Percentiles rank a stretch among this genome's conserved stretches.
phyloP scores from a whole-genome alignment of 2,888 invertebrate species.

The Ophion costatus region DNA sequence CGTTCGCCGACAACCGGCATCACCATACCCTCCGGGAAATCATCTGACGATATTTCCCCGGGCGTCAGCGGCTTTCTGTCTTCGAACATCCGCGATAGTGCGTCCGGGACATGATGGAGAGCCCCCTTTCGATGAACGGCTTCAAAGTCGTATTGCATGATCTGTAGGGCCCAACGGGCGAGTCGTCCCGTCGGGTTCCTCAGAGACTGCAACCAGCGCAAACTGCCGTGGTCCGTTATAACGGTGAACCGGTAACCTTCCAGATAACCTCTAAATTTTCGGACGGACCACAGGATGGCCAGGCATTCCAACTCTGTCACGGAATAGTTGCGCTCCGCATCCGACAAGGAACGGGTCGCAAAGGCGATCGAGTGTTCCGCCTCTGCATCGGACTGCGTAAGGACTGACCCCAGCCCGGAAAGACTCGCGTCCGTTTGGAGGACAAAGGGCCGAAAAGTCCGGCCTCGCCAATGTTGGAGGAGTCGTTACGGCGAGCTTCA shows the following conservation, averaged over 20 bases:
- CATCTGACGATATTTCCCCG: neutral
- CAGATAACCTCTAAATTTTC: no score
- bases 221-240: slow-evolving; percentile 70
- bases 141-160: slow-evolving; percentile 50
- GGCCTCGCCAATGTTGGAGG: slow-evolving; percentile 29
- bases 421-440: slow-evolving; percentile 68
- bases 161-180: slow-evolving; percentile 57
- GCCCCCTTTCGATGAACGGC: slow-evolving; percentile 22
- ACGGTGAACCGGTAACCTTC: slow-evolving; percentile 49
- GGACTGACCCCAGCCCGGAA: slow-evolving; percentile 54
- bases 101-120: slow-evolving; percentile 53
- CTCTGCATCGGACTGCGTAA: slow-evolving; percentile 45
- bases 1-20: neutral
- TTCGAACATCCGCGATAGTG: slow-evolving; percentile 62
- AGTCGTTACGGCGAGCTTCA: neutral
- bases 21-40: neutral
- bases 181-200: slow-evolving; percentile 65
- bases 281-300: slow-evolving; percentile 66
- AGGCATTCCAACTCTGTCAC: slow-evolving; percentile 69
- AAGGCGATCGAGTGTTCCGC: slow-evolving; percentile 63
- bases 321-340: slow-evolving; percentile 61
- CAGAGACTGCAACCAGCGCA: slow-evolving; percentile 68
- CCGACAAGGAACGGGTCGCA: slow-evolving; percentile 57
- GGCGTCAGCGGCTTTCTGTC: neutral
- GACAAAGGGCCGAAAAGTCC: slow-evolving; percentile 47